Evolutionary conservation across 1,140 invertebrate species (phyloP), one percentile per base, ranked within the genome.

Genomic region (Diabrotica undecimpunctata): DNA sequence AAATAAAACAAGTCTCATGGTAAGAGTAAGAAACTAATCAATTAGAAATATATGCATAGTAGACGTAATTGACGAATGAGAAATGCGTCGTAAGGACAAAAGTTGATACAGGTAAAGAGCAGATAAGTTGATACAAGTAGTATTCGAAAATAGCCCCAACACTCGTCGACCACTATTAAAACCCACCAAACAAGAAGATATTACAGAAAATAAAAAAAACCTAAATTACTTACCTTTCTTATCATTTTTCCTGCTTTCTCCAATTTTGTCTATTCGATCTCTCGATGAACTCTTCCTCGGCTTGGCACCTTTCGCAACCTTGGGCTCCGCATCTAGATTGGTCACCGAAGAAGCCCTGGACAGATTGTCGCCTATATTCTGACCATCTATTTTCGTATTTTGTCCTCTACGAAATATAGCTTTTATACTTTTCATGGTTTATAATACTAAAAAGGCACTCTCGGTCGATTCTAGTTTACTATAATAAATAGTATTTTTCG

Each of bases 321-420:
- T 69, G 7, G 55, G 25, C 11, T 72, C 68, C 5, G 68, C 70
- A 59, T 74, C 73, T 38, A 78, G 66, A 61, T 77, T 78, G 12
- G 70, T 77, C 39, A 74, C 67, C 9, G 77, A 78, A 11, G 77
- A 78, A 7, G 76, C 72, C 25, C 76, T 67, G 8, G 76, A 77
- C 6, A 78, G 41, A 55, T 78, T 75, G 38, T 78, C 75, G n/a
- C 58, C 56, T 25, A 73, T 41, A 53, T 62, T 57, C 51, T 67
- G 66, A 8, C 68, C 66, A 12, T 73, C 72, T 14, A 58, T 59
- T 58, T 72, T 73, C 36, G 68, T 57, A 39, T 66, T 57, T 58
- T 75, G 74, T 46, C 75, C 75, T 75, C 77, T 78, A 62, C 77
- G 77, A 64, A 78, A 78, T 67, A 78, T 78, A 6, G 77, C 76